Base-by-base conservation (phyloP, 1,140 invertebrate genomes). In the Cydia amplana region DNA sequence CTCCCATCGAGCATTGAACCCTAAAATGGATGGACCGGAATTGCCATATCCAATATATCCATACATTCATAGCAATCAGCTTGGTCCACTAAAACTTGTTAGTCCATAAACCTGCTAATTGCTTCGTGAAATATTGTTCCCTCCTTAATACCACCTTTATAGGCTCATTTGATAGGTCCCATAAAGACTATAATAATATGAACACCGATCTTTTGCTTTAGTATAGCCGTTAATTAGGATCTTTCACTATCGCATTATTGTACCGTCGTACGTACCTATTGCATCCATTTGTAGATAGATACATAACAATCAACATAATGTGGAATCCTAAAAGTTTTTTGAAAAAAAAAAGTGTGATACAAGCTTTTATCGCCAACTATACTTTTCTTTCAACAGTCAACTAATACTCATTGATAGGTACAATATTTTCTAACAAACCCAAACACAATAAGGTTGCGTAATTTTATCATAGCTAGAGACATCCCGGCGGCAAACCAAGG, bases 91-190 rank as follows among this genome's bases (percentile, higher is more conserved):
- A 70, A 70, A 70, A 70, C 65, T 70, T 40, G 65, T 70, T 70
- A 43, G 65, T 70, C 65, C 28, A 36, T 70, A 70, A 70, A 70
- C n/a, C 65, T 18, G 20, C 65, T 70, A 70, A 70, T 70, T 70
- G 65, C 32, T 18, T 18, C n/a, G 65, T 70, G 65, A 70, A 70
- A 70, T 70, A 70, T 70, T 70, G 65, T 32, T 70, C 65, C 16
- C 65, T 36, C 18, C 65, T 70, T 70, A 40, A 70, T 70, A 70
- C 32, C 36, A 36, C 28, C 7, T 70, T 70, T 70, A 70, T 70
- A 40, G 65, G n/a, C 32, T 43, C n/a, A 70, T 70, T 70, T 20
- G 28, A 70, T 70, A 5, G 65, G 18, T 20, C n/a, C 32, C 32
- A 36, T 36, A 36, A 70, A 70, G 7, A 20, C 32, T 28, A 36